phyloP scores from a whole-genome alignment of 1,140 invertebrate genomes.

The Bombus sibiricus region DNA sequence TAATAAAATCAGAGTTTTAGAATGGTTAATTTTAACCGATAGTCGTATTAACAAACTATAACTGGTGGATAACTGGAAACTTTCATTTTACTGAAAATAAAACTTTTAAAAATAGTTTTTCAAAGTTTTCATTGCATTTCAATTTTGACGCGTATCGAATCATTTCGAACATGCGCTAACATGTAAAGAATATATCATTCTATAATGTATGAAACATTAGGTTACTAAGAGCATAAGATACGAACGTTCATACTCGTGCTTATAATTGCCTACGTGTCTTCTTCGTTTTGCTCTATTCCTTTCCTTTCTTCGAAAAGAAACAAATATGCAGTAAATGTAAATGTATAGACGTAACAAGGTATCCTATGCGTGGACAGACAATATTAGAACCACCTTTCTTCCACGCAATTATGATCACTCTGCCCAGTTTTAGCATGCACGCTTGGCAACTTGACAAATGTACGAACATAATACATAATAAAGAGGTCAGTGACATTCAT shows the following conservation, averaged over 20 bases:
- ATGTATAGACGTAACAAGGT: no score
- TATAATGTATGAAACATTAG: not conserved
- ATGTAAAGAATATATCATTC: not conserved
- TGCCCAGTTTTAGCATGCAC: not conserved
- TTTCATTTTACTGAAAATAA: no score
- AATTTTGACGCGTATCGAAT: no score
- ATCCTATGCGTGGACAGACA: not conserved
- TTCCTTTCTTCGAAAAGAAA: not conserved
- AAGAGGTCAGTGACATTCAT: conserved; percentile 24
- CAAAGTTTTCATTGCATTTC: no score
- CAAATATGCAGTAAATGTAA: not conserved
- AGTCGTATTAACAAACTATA: no score
- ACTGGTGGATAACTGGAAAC: no score
- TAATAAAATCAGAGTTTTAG: no score
- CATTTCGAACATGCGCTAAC: no score
- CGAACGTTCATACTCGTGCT: no score
- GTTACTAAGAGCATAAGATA: not conserved
- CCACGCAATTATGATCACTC: conserved; percentile 9
- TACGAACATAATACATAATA: not conserved
- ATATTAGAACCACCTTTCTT: conserved; percentile 1
- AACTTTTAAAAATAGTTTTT: no score
- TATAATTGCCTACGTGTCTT: not conserved
- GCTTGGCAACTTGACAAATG: conserved; percentile 28
- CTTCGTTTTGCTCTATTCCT: no score
- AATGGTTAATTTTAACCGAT: no score